Conservation (phyloP, 2,888 invertebrate genomes). For the Volucella zonaria region DNA sequence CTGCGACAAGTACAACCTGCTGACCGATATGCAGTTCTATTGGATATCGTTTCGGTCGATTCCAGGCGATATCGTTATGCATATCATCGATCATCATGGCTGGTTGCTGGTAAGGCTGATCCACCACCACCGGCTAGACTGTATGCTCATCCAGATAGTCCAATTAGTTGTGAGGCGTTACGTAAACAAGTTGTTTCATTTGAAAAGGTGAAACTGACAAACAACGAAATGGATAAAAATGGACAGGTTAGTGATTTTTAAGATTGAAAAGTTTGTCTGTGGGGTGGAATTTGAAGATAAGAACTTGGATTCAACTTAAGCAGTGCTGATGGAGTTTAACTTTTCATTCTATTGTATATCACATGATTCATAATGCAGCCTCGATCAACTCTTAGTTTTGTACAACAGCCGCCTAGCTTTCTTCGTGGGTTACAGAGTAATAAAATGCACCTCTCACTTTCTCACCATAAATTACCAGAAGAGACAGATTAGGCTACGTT, state of each 20-base stretch:
- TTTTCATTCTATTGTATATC: too few relatives aligned
- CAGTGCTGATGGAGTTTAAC: too few relatives aligned
- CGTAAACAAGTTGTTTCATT: conserved; percentile 98
- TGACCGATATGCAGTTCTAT: conserved; percentile 94
- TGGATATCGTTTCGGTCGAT: conserved; percentile 98
- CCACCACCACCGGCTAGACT: conserved; percentile 96
- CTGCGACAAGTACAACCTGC: conserved; percentile 87
- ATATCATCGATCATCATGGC: conserved; percentile 98
- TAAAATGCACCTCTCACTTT: too few relatives aligned
- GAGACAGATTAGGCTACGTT: too few relatives aligned
- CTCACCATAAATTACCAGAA: too few relatives aligned
- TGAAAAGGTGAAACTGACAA: conserved; percentile 99
- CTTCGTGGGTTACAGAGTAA: too few relatives aligned
- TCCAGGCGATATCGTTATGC: conserved; percentile 98
- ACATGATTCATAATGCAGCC: too few relatives aligned
- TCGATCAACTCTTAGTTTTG: too few relatives aligned
- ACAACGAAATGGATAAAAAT: conserved; percentile 98
- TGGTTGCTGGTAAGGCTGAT: conserved; percentile 99
- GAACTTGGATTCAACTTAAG: too few relatives aligned
- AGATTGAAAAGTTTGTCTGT: background rate
- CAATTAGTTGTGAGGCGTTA: conserved; percentile 96
- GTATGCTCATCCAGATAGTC: conserved; percentile 98
- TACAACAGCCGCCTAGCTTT: too few relatives aligned
- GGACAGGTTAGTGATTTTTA: conserved; percentile 90
- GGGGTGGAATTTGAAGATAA: too few relatives aligned